phyloP scores from a whole-genome alignment of 1,140 invertebrate genomes.

The Drosophila sulfurigaster region DNA sequence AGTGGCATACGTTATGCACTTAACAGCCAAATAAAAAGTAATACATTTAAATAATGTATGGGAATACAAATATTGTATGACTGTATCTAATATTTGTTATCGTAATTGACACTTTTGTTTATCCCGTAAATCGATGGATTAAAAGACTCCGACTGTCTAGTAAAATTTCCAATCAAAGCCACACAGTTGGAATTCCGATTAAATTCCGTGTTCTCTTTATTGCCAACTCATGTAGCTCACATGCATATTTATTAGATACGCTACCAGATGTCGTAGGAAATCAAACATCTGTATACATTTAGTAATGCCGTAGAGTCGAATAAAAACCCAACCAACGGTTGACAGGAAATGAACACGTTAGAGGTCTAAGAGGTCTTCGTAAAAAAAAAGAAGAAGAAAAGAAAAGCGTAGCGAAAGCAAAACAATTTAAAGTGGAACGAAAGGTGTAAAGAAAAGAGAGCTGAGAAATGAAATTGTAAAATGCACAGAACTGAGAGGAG shows the following conservation, averaged over 20 bases:
- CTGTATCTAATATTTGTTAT: too few species aligned
- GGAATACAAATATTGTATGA: too few species aligned
- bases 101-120: too few species aligned
- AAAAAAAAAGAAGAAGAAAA: neutral
- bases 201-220: neutral
- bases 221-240: neutral
- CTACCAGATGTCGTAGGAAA: conserved; percentile 18
- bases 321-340: conserved; percentile 21
- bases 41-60: too few species aligned
- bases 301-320: conserved; percentile 37
- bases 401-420: conserved; percentile 68
- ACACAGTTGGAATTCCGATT: neutral
- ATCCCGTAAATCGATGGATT: too few species aligned
- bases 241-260: conserved; percentile 53
- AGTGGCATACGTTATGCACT: too few species aligned
- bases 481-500: too few species aligned
- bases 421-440: conserved; percentile 73
- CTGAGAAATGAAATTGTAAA: conserved; percentile 4
- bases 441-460: conserved; percentile 50
- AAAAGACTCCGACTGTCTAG: too few species aligned
- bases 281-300: conserved; percentile 63
- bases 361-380: conserved; percentile 30
- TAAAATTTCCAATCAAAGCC: neutral
- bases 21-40: too few species aligned
- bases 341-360: conserved; percentile 67